Percentiles rank a stretch among this genome's conserved stretches.
phyloP scores from a whole-genome alignment of 2,888 invertebrate species.

The Tortricodes alternella region DNA sequence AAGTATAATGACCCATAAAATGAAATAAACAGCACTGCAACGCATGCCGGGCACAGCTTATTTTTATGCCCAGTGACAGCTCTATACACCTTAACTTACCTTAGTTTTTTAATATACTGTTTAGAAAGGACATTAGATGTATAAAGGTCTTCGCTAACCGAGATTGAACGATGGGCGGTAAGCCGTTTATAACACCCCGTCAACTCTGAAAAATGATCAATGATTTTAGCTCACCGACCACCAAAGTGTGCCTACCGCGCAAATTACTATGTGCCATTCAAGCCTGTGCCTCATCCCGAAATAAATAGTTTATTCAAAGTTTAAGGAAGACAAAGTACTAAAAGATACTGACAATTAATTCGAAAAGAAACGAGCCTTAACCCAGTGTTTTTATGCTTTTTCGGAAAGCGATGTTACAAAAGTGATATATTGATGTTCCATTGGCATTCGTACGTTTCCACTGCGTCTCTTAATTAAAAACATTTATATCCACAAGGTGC shows the following conservation, averaged over 20 bases:
- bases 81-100: background rate
- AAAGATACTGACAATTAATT: background rate
- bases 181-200: conserved; percentile 25
- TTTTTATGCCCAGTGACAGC: no score
- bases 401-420: no score
- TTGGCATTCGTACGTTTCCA: conserved; percentile 18
- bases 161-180: conserved; percentile 19
- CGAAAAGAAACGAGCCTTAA: background rate
- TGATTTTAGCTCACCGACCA: conserved; percentile 22
- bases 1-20: no score
- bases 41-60: no score
- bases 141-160: conserved; percentile 4
- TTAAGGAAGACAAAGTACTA: background rate
- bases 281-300: background rate
- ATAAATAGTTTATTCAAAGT: background rate
- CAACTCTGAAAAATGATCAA: conserved; percentile 25
- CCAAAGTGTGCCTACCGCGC: conserved; percentile 1
- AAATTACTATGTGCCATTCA: conserved; percentile 18
- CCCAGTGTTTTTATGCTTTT: no score
- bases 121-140: conserved; percentile 10
- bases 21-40: no score
- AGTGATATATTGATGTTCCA: no score
- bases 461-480: conserved; percentile 22
- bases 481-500: conserved; percentile 33
- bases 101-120: conserved; percentile 8